phyloP scores from a whole-genome alignment of 2,888 invertebrate genomes.

The Thymelicus sylvestris region DNA sequence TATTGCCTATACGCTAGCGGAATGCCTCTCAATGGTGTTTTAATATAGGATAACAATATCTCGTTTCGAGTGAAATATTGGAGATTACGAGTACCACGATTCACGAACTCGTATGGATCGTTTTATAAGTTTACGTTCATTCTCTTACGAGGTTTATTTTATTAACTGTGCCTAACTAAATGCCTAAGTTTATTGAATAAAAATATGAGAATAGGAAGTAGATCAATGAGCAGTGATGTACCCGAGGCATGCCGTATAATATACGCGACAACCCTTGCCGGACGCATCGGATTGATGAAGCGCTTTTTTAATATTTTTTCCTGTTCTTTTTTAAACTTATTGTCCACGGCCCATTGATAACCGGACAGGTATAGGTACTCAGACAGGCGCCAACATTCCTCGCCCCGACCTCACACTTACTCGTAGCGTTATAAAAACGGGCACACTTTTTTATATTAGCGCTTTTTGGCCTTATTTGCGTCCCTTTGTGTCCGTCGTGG shows the following conservation, averaged over 20 bases:
- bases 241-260: constrained; percentile 34
- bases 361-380: constrained; percentile 84
- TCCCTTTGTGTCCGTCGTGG: constrained; percentile 75
- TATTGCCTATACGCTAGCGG: constrained; percentile 60
- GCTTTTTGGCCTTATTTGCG: constrained; percentile 82
- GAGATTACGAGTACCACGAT: constrained; percentile 18
- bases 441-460: constrained; percentile 82
- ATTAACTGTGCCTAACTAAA: too few species aligned
- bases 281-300: constrained; percentile 81
- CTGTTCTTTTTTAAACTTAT: constrained; percentile 71
- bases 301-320: constrained; percentile 78
- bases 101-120: constrained; percentile 16
- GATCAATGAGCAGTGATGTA: background rate
- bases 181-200: background rate
- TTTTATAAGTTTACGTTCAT: constrained; percentile 19
- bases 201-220: constrained; percentile 10
- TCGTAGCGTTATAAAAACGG: constrained; percentile 80
- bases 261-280: constrained; percentile 76
- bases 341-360: constrained; percentile 83
- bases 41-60: constrained; percentile 46
- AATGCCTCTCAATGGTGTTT: constrained; percentile 50
- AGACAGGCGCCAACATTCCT: constrained; percentile 85
- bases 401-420: constrained; percentile 83
- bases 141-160: background rate
- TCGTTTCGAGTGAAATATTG: constrained; percentile 34